Percentiles rank a stretch among this genome's conserved stretches.
These are phyloP conservation scores for Aphelinus certus DNA, from an alignment of 1,140 invertebrate species.

Conservation along the genomic window DNA sequence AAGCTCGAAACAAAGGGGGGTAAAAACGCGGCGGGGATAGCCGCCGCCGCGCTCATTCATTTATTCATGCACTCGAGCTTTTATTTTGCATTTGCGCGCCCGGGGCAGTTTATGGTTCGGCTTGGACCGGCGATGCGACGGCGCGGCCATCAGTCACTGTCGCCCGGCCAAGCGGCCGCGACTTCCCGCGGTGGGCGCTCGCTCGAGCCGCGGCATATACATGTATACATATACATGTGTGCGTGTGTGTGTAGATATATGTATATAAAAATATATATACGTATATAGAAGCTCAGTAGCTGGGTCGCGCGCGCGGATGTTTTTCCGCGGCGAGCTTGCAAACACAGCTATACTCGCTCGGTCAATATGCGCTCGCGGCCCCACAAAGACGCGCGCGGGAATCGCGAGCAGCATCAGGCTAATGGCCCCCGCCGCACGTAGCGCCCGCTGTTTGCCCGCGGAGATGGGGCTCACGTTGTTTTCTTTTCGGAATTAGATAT, in stretches of 20 bases:
- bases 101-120: constrained; percentile 31
- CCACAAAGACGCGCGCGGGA: constrained; percentile 8
- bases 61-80: constrained; percentile 29
- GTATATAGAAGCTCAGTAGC: no score
- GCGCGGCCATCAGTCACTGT: constrained; percentile 38
- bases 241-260: background rate
- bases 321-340: no score
- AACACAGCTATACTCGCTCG: background rate
- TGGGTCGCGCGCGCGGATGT: no score
- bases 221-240: constrained; percentile 15
- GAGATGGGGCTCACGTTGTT: no score
- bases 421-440: no score
- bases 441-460: no score
- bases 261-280: no score
- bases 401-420: background rate
- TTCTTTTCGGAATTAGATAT: no score
- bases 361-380: constrained; percentile 20
- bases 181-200: background rate
- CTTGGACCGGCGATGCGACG: background rate
- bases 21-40: constrained; percentile 1
- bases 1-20: constrained; percentile 5
- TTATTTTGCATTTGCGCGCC: background rate
- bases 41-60: constrained; percentile 21
- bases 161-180: background rate
- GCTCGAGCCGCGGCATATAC: background rate